Evolutionary conservation across 2,888 invertebrate genomes (phyloP), one percentile per base, ranked within the genome.

Genomic region (Tridacna crocea): DNA sequence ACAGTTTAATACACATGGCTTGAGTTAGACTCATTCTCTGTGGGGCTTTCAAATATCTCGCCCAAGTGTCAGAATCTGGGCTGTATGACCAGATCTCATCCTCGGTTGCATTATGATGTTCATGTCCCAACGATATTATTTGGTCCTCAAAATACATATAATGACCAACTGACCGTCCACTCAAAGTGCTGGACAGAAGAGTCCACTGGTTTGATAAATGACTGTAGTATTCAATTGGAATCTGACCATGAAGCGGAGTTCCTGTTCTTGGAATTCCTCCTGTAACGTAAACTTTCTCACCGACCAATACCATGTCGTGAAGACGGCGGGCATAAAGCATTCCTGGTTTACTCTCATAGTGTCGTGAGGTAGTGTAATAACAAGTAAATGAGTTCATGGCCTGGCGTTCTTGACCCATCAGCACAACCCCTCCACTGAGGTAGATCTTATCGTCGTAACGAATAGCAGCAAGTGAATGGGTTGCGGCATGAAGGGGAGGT

Each of bases 71-170:
- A 0, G 85, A 85, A 73, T 90, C 89, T 0, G 90, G 88, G 74
- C 92, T 89, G 76, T 93, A 94, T 12, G 88, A 82, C 94, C 94
- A 94, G 58, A 94, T 91, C 80, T 94, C 94, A 72, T 94, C 93
- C 83, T 94, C 94, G 0, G 93, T 92, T 8, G 94, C 93, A 58
- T 90, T 91, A 73, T 92, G 91, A 79, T 94, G 93, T 86, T 94
- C 94, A 60, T 93, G 93, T 6, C 94, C 94, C 19, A 94, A 85
- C 1, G 93, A 93, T 24, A 94, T 80, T 72, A 94, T 92, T 83
- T 90, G 90, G 46, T 89, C 90, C 36, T 92, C 90, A 83, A 91
- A 91, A 60, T 88, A 87, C 24, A 93, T 88, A 80, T 93, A 94
- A 83, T 94, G 94, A 24, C 94, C 94, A 24, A 94, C 91, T 22